Conservation (phyloP, 2,888 invertebrate genomes). For the Morpho achilles region DNA sequence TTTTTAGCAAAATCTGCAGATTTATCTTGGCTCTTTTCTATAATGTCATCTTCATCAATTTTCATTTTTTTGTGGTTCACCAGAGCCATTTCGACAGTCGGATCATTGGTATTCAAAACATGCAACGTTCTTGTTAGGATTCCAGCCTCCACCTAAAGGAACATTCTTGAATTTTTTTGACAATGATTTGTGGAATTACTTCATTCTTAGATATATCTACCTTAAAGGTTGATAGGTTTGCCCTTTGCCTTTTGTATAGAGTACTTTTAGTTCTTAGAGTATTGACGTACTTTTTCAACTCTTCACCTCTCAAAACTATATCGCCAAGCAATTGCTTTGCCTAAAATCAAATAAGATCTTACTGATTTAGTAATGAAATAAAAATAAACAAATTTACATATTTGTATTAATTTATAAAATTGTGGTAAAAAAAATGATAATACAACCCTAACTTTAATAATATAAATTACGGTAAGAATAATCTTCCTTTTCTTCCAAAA, state of each 20-base stretch:
- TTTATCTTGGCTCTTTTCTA: constrained; percentile 64
- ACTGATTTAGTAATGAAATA: constrained; percentile 4
- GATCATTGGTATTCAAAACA: constrained; percentile 81
- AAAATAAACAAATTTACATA: background rate
- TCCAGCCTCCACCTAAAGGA: constrained; percentile 83
- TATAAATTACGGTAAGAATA: no score
- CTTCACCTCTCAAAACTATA: constrained; percentile 87
- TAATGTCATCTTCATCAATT: constrained; percentile 78
- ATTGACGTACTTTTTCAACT: constrained; percentile 91
- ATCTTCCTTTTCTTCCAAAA: background rate
- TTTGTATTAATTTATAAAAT: no score
- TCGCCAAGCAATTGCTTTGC: constrained; percentile 80
- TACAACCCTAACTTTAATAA: no score
- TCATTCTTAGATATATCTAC: constrained; percentile 33
- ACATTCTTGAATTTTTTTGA: background rate
- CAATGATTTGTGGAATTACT: background rate
- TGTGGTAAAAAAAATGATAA: no score
- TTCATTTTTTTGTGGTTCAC: constrained; percentile 72
- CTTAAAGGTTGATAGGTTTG: constrained; percentile 86
- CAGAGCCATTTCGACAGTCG: constrained; percentile 71
- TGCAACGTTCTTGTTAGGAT: constrained; percentile 87
- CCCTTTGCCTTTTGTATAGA: constrained; percentile 88
- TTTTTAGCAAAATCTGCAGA: constrained; percentile 58
- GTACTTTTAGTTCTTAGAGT: constrained; percentile 89
- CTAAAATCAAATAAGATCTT: constrained; percentile 29